These are phyloP conservation scores for Anastrepha obliqua DNA, from an alignment of 1,140 invertebrate species.

Conservation along the genomic window DNA sequence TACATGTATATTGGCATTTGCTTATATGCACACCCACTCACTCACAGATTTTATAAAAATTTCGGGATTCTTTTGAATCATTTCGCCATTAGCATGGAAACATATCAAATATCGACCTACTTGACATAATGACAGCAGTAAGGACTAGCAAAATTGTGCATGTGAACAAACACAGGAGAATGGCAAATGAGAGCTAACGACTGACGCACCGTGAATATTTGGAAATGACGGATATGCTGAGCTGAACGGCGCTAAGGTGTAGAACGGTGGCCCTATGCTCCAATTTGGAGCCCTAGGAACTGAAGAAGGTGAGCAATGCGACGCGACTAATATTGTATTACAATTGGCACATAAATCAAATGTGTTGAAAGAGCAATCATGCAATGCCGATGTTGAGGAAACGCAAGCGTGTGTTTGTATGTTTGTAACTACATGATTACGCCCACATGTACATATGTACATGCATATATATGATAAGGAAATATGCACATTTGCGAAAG, in stretches of 20 bases:
- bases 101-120: conserved; percentile 24
- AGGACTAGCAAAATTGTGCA: background rate
- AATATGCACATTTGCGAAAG: background rate
- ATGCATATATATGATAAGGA: background rate
- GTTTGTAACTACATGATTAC: background rate
- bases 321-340: conserved; percentile 9
- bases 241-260: background rate
- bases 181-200: background rate
- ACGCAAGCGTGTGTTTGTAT: background rate
- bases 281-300: too few species aligned
- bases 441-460: background rate
- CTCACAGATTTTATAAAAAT: background rate
- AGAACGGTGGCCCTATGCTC: too few species aligned
- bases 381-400: background rate
- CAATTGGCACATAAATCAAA: conserved; percentile 41
- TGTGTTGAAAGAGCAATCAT: conserved; percentile 6
- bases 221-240: background rate
- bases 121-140: conserved; percentile 37
- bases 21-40: background rate
- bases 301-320: background rate
- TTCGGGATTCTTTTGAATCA: conserved; percentile 4
- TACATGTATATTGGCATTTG: too few species aligned
- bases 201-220: background rate
- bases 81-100: conserved; percentile 19
- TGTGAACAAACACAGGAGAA: background rate